phyloP scores from a whole-genome alignment of 2,113 vertebrate genomes.

The Colistium nudipinnis region DNA sequence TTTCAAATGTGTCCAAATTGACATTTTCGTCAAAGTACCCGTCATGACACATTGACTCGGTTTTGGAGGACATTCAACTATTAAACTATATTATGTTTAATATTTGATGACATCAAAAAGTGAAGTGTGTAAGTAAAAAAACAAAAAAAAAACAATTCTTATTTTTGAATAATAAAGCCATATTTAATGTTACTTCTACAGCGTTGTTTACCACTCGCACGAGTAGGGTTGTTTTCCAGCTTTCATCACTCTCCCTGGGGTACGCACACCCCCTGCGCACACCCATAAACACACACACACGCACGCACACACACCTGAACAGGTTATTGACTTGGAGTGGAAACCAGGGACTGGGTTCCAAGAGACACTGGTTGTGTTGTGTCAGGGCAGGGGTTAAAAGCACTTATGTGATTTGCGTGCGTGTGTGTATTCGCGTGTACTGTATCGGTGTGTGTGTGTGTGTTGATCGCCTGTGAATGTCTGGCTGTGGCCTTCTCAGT shows the following conservation, averaged over 20 bases:
- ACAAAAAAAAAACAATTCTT: no score
- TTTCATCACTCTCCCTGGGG: slow-evolving; percentile 23
- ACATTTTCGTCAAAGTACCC: no score
- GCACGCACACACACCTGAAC: background rate
- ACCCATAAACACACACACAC: slow-evolving; percentile 18
- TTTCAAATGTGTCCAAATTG: no score
- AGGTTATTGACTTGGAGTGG: no score
- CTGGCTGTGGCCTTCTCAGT: slow-evolving; percentile 21
- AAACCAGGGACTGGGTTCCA: background rate
- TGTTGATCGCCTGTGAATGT: slow-evolving; percentile 58
- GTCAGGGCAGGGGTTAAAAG: background rate
- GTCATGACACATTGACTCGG: no score
- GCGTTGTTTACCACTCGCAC: slow-evolving; percentile 17
- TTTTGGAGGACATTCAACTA: no score
- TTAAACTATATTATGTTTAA: no score
- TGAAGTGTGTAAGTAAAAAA: no score
- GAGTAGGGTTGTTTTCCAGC: slow-evolving; percentile 40
- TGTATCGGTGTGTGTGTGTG: slow-evolving; percentile 14
- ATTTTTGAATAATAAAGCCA: no score
- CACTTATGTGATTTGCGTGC: slow-evolving; percentile 8
- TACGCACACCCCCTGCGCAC: slow-evolving; percentile 11
- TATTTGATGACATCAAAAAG: no score
- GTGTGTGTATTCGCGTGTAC: background rate
- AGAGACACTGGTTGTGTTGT: no score
- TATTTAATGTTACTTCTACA: slow-evolving; percentile 21